phyloP scores from a whole-genome alignment of 2,113 vertebrate genomes.

The Uria aalge region DNA sequence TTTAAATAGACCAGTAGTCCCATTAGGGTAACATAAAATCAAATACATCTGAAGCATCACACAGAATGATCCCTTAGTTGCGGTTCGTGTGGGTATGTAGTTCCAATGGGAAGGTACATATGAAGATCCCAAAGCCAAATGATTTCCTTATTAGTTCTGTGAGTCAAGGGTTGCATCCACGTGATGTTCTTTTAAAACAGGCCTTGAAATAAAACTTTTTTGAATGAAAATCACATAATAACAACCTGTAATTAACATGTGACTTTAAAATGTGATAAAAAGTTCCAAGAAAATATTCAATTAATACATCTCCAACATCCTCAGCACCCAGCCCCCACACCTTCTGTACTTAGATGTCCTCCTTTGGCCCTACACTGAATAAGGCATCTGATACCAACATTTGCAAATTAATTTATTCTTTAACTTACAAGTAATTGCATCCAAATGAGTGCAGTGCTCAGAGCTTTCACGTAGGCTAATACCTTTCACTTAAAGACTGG shows the following conservation, averaged over 20 bases:
- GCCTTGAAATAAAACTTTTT: slow-evolving; percentile 36
- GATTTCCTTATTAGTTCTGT: slow-evolving; percentile 29
- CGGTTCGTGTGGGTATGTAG: background rate
- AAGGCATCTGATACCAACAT: background rate
- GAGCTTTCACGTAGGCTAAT: background rate
- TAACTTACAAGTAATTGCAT: background rate
- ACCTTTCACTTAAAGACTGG: background rate
- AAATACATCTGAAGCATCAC: background rate
- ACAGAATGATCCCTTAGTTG: rapidly evolving
- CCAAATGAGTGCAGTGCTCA: background rate
- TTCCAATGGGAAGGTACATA: slow-evolving; percentile 25
- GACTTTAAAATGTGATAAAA: background rate
- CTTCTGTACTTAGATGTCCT: background rate
- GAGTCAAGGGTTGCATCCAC: slow-evolving; percentile 11
- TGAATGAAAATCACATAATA: background rate
- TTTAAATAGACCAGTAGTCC: background rate
- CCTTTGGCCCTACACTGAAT: background rate
- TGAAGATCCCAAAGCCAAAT: slow-evolving; percentile 47
- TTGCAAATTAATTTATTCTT: background rate
- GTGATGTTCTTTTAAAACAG: background rate
- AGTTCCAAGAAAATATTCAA: background rate
- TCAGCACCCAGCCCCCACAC: background rate
- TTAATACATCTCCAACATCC: background rate
- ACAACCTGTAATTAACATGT: background rate
- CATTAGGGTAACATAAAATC: background rate